A percentile compares a stretch with the other conserved stretches of the same genome.
Evolutionary conservation across 2,888 invertebrate genomes (phyloP).

Genomic region (Ophraella communa): DNA sequence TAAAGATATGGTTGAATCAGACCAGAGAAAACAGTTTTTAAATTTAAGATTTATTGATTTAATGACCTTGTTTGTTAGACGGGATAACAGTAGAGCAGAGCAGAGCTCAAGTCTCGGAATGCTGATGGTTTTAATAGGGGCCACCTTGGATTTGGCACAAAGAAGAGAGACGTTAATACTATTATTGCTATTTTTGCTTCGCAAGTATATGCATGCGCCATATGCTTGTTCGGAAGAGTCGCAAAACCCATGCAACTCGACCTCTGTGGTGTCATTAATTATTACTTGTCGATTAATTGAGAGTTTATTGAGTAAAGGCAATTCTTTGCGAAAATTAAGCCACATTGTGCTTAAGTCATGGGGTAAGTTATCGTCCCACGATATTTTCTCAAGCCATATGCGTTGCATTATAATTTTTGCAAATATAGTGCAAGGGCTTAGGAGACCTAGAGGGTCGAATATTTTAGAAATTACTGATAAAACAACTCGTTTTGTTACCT

Average conservation of each 20-base stretch:
- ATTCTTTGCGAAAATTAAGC: neutral
- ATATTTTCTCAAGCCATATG: neutral
- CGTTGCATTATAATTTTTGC: conserved; percentile 1
- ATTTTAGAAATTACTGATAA: conserved; percentile 5
- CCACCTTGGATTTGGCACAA: neutral
- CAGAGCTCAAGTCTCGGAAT: neutral
- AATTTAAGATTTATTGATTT: neutral
- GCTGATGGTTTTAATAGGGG: neutral
- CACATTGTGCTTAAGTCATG: neutral
- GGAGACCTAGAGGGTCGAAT: conserved; percentile 8
- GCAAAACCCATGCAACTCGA: conserved; percentile 14
- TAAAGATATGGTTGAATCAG: neutral
- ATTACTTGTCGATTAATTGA: conserved; percentile 2
- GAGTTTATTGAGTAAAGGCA: neutral
- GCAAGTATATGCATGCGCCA: conserved; percentile 13
- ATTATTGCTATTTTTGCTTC: neutral
- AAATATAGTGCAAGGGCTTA: neutral
- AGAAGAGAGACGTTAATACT: neutral
- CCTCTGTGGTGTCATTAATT: neutral
- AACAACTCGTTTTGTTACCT: neutral
- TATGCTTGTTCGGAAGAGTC: conserved; percentile 15
- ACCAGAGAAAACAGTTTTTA: neutral
- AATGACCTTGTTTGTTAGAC: neutral
- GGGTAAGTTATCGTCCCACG: neutral
- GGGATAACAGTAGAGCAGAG: neutral